Conservation (phyloP, 2,888 invertebrate genomes). For the Andrena haemorrhoa region DNA sequence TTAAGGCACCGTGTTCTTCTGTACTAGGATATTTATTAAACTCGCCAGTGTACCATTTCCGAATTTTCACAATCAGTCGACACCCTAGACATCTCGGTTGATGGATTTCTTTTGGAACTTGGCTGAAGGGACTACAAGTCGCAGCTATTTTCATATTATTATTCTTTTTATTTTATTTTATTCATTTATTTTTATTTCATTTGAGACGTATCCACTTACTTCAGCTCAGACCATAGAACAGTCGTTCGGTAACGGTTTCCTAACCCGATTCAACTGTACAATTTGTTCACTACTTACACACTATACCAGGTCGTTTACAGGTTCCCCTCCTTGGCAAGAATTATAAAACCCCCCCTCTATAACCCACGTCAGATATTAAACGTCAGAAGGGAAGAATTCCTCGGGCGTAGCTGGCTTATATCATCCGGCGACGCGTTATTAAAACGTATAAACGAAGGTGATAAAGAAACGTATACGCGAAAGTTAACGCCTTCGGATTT, state of each 20-base stretch:
- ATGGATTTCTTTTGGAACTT: no score
- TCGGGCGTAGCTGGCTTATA: slow-evolving; percentile 34
- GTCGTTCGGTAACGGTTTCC: no score
- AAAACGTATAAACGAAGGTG: slow-evolving; percentile 67
- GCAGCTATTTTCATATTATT: no score
- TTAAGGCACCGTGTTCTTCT: neutral
- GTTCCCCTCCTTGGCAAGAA: neutral
- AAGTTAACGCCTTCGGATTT: slow-evolving; percentile 70
- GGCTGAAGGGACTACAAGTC: no score
- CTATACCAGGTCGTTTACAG: neutral
- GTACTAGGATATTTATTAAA: neutral
- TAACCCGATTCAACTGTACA: no score
- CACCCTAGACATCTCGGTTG: no score
- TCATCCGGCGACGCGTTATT: slow-evolving; percentile 59
- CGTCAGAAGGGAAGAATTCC: slow-evolving; percentile 10
- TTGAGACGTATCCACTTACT: no score
- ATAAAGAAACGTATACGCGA: slow-evolving; percentile 68
- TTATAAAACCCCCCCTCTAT: slow-evolving; percentile 5
- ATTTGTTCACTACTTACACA: neutral
- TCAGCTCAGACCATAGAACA: no score
- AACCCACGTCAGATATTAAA: slow-evolving; percentile 43
- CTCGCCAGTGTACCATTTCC: no score
- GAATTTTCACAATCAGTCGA: no score
- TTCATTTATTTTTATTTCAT: no score
- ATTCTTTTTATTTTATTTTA: no score